Evolutionary conservation across 2,113 vertebrate genomes (phyloP).

Genomic region (Zapornia atra): DNA sequence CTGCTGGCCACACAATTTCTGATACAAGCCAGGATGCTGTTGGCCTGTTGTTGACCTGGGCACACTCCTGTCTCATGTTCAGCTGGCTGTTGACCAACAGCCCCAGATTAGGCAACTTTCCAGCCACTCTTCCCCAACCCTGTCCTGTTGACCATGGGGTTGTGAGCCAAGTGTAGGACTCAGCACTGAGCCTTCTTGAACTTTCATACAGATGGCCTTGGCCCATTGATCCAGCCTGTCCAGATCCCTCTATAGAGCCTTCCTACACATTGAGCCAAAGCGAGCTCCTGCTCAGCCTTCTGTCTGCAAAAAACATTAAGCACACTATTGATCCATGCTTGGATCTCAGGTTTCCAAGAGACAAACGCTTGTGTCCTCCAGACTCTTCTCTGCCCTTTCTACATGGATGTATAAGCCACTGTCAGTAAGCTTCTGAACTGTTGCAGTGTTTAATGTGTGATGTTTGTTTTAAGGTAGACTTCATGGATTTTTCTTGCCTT

Average conservation of each 20-base stretch:
- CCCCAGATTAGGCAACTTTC: not conserved
- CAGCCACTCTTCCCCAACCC: not conserved
- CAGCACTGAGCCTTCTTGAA: not conserved
- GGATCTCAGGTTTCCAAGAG: not conserved
- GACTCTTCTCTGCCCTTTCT: not conserved
- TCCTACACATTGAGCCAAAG: not conserved
- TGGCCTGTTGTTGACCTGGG: not conserved
- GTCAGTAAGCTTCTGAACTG: not conserved
- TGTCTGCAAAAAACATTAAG: not conserved
- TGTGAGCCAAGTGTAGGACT: not conserved
- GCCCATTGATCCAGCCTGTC: not conserved
- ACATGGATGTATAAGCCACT: not conserved
- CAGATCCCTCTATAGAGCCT: not conserved
- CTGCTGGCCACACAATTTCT: not conserved
- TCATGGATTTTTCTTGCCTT: not conserved
- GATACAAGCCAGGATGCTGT: not conserved
- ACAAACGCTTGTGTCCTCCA: not conserved
- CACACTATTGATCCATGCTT: not conserved
- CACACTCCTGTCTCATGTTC: not conserved
- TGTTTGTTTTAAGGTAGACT: not conserved
- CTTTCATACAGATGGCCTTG: fast-evolving
- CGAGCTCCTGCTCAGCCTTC: not conserved
- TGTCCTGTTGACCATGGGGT: not conserved
- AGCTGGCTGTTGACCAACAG: fast-evolving
- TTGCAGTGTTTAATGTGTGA: not conserved